Evolutionary conservation across 2,113 vertebrate species (phyloP), one percentile per base, ranked within the genome.

Genomic region (Myanophis thanlyinensis): DNA sequence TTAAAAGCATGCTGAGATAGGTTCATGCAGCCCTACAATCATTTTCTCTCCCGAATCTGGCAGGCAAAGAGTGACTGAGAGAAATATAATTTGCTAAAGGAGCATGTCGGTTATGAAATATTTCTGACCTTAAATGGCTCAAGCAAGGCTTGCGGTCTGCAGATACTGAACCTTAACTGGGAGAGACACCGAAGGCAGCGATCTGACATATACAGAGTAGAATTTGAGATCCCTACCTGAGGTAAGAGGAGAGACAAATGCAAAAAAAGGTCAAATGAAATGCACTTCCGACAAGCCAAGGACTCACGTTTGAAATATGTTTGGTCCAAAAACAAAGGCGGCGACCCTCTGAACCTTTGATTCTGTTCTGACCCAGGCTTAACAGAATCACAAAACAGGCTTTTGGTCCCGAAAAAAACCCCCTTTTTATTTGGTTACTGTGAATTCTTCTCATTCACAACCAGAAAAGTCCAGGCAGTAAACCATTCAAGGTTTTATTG

Each of bases 91-190:
- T 92, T 94, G n/a, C 85, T 30, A 85, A 93, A 87, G 20, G 84
- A 35, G n/a, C 84, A 25, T 48, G 87, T 91, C 6, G 73, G 46
- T 84, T 27, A 90, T 93, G 86, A 93, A 95, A 91, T 51, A 4
- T 35, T 15, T 73, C 46, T 93, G 35, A 85, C 67, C 51, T 91
- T 84, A 53, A 0, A 1, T 53, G 67, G 86, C 9, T 22, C 18
- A 56, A 20, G 56, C 18, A 56, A 20, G 56, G 56, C 47, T 80
- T 93, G 11, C 47, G 35, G 1, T 56, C 40, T 86, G 88, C 89
- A 93, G 48, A 54, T 91, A 18, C 48, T 94, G 51, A 88, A 90
- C 0, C 0, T 48, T 90, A 86, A 22, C 20, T 52, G 90, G 80
- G 84, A 48, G 35, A 94, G n/a, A 67, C 40, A 18, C 0, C 44